Evolutionary conservation across 2,113 vertebrate genomes (phyloP).

Genomic region (Eretmochelys imbricata): DNA sequence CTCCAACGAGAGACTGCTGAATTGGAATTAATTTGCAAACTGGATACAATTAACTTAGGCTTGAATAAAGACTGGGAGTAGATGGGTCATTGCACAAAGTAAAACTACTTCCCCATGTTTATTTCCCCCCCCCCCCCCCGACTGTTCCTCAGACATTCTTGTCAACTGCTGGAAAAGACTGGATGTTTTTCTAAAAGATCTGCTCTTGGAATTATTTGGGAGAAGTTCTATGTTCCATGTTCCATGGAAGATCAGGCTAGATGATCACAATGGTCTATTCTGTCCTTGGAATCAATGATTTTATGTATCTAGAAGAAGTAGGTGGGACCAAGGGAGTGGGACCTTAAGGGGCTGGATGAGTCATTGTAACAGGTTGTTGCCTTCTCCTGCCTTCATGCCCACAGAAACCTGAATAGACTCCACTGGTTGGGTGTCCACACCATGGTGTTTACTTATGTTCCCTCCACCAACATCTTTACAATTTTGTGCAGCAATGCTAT

Average conservation of each 20-base stretch:
- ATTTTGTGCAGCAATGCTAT: neutral
- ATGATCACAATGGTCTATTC: neutral
- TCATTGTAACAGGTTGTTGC: neutral
- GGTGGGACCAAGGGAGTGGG: neutral
- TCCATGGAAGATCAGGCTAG: neutral
- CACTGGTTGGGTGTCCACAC: neutral
- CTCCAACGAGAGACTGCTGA: too few species aligned
- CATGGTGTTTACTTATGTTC: neutral
- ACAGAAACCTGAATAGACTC: neutral
- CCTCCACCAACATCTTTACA: neutral
- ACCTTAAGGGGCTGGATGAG: neutral
- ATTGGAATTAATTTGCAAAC: too few species aligned
- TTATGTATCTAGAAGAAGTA: neutral
- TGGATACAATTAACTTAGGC: too few species aligned
- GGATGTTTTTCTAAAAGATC: neutral
- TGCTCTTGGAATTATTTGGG: neutral
- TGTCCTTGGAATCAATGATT: neutral
- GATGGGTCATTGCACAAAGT: too few species aligned
- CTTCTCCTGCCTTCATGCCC: neutral
- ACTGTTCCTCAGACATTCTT: too few species aligned
- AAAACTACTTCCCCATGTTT: too few species aligned
- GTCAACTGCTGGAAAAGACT: neutral
- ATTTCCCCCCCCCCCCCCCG: too few species aligned
- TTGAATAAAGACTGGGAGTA: too few species aligned
- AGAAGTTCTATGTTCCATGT: too few species aligned